Evolutionary conservation across 1,140 invertebrate species (phyloP).

Genomic region (Lutraria rhynchaena): DNA sequence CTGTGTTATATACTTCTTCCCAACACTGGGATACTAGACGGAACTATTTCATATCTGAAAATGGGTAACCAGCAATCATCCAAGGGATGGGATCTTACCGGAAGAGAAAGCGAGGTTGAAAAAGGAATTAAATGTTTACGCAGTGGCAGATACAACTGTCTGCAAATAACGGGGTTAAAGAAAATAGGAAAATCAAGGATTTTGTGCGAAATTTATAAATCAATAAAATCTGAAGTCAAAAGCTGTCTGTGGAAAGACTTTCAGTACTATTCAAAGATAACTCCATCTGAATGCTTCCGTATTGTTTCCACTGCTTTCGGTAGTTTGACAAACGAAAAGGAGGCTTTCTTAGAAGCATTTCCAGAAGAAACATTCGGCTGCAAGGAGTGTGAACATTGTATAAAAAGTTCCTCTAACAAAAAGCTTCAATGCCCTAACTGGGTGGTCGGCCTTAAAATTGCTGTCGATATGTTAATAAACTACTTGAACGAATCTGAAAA

Average conservation of each 20-base stretch:
- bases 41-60: no score
- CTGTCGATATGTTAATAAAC: neutral
- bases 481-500: neutral
- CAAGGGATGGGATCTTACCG: neutral
- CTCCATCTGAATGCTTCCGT: neutral
- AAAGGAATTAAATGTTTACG: neutral
- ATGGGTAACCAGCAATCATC: no score
- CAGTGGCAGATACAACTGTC: neutral
- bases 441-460: neutral
- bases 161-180: neutral
- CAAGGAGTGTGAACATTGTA: neutral
- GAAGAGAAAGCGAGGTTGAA: neutral
- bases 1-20: no score
- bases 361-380: neutral
- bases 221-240: no score
- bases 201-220: neutral
- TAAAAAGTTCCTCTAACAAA: no score
- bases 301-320: neutral
- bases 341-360: neutral
- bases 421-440: neutral
- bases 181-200: constrained; percentile 20
- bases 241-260: neutral
- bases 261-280: neutral
- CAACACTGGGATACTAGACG: no score
- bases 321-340: no score